Percentiles rank a stretch among this genome's conserved stretches.
Evolutionary conservation across 2,113 vertebrate genomes (phyloP).

Genomic region (Morone chrysops): DNA sequence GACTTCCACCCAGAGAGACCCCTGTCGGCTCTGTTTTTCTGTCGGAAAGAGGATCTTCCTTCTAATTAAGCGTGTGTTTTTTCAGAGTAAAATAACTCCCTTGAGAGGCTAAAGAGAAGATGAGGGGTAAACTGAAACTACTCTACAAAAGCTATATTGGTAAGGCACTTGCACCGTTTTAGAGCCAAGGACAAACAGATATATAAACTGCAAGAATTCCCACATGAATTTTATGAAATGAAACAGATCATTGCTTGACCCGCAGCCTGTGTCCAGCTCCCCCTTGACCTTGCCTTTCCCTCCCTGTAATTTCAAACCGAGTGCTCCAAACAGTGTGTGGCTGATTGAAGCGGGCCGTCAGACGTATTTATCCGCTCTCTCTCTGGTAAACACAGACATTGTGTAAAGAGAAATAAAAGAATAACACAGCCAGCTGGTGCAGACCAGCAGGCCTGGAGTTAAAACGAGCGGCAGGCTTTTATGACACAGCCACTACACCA

Average conservation of each 20-base stretch:
- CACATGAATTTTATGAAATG: conserved; percentile 51
- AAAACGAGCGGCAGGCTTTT: conserved; percentile 78
- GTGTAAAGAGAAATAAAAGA: conserved; percentile 78
- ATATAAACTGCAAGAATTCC: conserved; percentile 51
- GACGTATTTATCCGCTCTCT: conserved; percentile 46
- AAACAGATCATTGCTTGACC: conserved; percentile 59
- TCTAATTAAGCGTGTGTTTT: conserved; percentile 57
- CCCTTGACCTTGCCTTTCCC: conserved; percentile 51
- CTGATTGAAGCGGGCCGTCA: conserved; percentile 59
- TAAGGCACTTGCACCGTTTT: not conserved
- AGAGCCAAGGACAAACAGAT: conserved; percentile 46
- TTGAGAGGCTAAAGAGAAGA: conserved; percentile 31
- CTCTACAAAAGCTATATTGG: conserved; percentile 64
- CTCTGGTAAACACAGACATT: conserved; percentile 78
- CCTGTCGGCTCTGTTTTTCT: conserved; percentile 24
- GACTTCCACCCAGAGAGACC: conserved; percentile 20
- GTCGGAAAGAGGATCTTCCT: conserved; percentile 44
- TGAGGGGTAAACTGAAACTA: conserved; percentile 36
- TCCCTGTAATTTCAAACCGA: conserved; percentile 72
- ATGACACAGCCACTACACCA: conserved; percentile 78
- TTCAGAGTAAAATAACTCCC: conserved; percentile 45
- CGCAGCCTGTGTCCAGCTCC: conserved; percentile 50
- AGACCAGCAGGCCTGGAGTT: conserved; percentile 74
- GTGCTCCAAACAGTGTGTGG: conserved; percentile 43
- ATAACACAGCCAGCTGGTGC: conserved; percentile 72